phyloP scores from a whole-genome alignment of 2,888 invertebrate genomes.

The Ophion obscuratus region DNA sequence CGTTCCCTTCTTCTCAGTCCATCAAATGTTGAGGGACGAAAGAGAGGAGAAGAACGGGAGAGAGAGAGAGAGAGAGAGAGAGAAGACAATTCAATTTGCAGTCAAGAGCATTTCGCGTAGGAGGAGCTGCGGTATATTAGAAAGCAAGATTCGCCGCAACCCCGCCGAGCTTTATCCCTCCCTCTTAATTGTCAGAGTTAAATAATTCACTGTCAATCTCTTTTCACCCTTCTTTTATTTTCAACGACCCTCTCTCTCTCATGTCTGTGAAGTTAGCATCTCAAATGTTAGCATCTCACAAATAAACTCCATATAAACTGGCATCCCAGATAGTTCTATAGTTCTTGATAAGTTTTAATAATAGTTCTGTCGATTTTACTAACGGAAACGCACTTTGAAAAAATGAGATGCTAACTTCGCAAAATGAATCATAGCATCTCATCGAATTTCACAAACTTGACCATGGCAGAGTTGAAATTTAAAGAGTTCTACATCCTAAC shows the following conservation, averaged over 20 bases:
- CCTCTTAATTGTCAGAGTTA: conserved; percentile 80
- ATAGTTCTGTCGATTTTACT: no score
- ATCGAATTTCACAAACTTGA: no score
- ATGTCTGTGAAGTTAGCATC: no score
- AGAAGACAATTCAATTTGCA: conserved; percentile 13
- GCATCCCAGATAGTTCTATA: no score
- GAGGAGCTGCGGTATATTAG: conserved; percentile 24
- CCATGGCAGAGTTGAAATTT: no score
- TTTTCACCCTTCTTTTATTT: conserved; percentile 78
- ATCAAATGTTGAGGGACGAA: background rate
- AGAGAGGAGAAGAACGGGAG: background rate
- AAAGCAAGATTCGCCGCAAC: conserved; percentile 54
- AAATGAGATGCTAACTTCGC: no score
- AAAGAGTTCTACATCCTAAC: no score
- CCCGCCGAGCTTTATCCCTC: conserved; percentile 56
- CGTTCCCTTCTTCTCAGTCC: background rate
- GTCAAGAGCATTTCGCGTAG: conserved; percentile 13
- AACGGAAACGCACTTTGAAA: no score
- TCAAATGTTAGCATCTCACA: no score
- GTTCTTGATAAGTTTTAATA: no score
- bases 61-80: background rate
- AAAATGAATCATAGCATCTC: no score
- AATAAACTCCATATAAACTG: no score
- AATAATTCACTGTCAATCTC: conserved; percentile 83
- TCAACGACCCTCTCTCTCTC: conserved; percentile 56